Evolutionary conservation across 1,140 invertebrate species (phyloP).

Genomic region (Heliconius congener): DNA sequence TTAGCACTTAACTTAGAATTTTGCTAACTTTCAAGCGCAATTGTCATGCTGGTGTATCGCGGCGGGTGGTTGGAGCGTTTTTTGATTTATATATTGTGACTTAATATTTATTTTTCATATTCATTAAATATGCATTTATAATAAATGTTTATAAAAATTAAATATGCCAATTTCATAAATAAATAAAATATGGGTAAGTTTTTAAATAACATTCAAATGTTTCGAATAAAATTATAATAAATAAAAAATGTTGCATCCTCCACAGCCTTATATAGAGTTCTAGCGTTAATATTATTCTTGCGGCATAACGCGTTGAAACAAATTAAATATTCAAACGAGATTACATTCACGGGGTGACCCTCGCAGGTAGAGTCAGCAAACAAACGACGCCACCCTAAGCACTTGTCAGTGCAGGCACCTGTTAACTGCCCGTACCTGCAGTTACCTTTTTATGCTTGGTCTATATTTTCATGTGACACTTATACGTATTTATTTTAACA

Average conservation of each 20-base stretch:
- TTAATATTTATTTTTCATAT: background rate
- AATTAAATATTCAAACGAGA: slow-evolving; percentile 18
- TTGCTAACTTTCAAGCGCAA: slow-evolving; percentile 5
- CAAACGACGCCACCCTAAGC: slow-evolving; percentile 27
- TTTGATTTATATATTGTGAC: background rate
- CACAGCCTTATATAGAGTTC: background rate
- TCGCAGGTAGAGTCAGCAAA: slow-evolving; percentile 20
- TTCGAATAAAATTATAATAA: background rate
- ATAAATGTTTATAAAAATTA: background rate
- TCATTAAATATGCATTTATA: background rate
- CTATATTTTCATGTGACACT: background rate
- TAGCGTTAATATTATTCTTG: slow-evolving; percentile 3
- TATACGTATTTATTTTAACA: background rate
- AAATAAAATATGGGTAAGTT: background rate
- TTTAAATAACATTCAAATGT: background rate
- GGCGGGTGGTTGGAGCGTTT: background rate
- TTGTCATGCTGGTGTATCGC: background rate
- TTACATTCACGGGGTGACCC: slow-evolving; percentile 7
- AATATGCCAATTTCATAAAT: background rate
- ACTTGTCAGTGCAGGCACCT: slow-evolving; percentile 25
- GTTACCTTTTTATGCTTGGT: background rate
- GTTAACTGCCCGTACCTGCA: slow-evolving; percentile 18
- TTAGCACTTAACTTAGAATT: background rate
- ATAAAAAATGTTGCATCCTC: background rate
- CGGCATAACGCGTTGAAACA: background rate